A percentile compares a stretch with the other conserved stretches of the same genome.
phyloP scores from a whole-genome alignment of 2,888 invertebrate species.

The Acrobasis consociella region DNA sequence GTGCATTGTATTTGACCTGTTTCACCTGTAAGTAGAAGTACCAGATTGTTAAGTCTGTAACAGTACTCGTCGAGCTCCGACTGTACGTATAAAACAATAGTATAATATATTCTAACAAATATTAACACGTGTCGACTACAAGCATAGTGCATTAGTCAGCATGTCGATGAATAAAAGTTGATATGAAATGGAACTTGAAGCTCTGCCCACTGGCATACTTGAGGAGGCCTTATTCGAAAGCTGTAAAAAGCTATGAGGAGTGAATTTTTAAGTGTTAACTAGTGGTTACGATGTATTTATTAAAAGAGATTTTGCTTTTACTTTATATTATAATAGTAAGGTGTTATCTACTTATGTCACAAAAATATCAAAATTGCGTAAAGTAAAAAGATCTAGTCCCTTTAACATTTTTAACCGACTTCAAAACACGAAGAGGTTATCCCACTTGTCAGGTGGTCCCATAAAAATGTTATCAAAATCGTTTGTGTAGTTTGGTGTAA shows the following conservation, averaged over 20 bases:
- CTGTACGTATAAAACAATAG: constrained; percentile 40
- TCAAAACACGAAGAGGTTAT: too few species aligned
- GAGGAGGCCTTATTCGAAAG: not conserved
- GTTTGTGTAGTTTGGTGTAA: too few species aligned
- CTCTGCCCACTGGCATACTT: constrained; percentile 10
- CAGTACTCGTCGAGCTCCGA: constrained; percentile 1
- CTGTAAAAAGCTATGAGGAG: constrained; percentile 1
- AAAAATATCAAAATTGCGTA: too few species aligned
- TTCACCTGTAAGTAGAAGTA: not conserved
- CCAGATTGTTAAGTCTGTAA: constrained; percentile 20
- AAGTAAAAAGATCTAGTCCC: too few species aligned
- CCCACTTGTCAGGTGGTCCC: too few species aligned
- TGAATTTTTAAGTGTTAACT: constrained; percentile 14
- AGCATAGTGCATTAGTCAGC: constrained; percentile 45
- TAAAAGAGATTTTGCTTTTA: not conserved
- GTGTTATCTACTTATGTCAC: too few species aligned
- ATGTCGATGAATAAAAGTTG: constrained; percentile 14
- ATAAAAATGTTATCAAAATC: too few species aligned
- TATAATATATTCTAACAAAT: constrained; percentile 49
- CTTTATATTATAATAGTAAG: not conserved
- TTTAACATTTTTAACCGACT: too few species aligned
- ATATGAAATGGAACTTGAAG: constrained; percentile 12
- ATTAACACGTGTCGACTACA: constrained; percentile 48
- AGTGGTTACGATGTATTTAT: constrained; percentile 7
- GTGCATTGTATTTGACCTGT: constrained; percentile 1